Evolutionary conservation across 2,888 invertebrate genomes (phyloP).

Genomic region (Lithophane socia): DNA sequence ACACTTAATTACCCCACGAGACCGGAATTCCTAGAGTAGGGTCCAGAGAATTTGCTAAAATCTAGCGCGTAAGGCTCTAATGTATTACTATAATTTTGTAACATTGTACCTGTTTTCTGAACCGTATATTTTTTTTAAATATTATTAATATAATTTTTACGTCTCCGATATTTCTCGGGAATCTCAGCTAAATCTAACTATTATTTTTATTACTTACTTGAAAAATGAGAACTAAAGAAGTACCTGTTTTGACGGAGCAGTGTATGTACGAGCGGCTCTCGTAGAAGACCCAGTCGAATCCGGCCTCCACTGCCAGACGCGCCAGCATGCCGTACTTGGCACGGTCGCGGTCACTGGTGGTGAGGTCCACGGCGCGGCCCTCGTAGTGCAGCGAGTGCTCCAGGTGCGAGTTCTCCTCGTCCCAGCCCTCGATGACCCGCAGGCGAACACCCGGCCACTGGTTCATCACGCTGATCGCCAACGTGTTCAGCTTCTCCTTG

Average conservation of each 20-base stretch:
- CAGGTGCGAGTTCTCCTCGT: conserved; percentile 95
- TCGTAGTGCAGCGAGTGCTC: conserved; percentile 98
- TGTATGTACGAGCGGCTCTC: conserved; percentile 98
- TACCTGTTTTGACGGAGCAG: conserved; percentile 99
- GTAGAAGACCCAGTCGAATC: conserved; percentile 99
- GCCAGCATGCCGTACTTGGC: conserved; percentile 99
- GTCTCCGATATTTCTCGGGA: too few relatives aligned
- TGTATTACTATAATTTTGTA: neutral
- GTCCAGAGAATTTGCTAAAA: neutral
- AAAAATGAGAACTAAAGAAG: neutral
- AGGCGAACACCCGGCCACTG: conserved; percentile 99
- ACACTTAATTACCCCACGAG: neutral
- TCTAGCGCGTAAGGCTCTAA: too few relatives aligned
- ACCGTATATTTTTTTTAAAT: neutral
- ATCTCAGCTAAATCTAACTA: too few relatives aligned
- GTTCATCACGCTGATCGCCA: conserved; percentile 99
- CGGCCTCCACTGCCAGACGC: conserved; percentile 98
- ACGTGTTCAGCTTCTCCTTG: conserved; percentile 97
- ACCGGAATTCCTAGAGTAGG: neutral
- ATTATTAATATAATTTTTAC: neutral
- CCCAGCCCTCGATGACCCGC: conserved; percentile 98
- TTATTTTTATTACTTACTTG: too few relatives aligned
- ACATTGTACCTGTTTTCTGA: neutral
- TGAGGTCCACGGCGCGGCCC: conserved; percentile 98
- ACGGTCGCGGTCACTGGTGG: conserved; percentile 97